Evolutionary conservation across 2,113 vertebrate genomes (phyloP).

Genomic region (Odobenus rosmarus): DNA sequence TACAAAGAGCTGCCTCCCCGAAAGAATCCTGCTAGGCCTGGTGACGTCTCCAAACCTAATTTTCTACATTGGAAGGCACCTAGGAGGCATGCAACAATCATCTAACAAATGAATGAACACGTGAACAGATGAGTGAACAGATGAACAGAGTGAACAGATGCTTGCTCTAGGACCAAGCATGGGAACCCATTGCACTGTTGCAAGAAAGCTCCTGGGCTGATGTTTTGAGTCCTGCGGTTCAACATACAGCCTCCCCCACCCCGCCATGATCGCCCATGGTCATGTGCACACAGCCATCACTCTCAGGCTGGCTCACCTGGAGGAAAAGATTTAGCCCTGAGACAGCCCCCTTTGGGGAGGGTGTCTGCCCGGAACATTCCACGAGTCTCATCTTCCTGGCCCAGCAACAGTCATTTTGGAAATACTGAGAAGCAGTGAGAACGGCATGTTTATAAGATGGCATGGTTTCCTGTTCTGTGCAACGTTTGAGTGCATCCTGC

Average conservation of each 20-base stretch:
- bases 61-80: neutral
- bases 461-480: fast-evolving
- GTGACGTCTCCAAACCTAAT: neutral
- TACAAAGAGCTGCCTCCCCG: neutral
- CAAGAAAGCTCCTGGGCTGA: neutral
- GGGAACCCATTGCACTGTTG: neutral
- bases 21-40: neutral
- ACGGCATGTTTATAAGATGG: neutral
- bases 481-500: neutral
- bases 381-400: neutral
- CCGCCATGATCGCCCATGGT: neutral
- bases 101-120: neutral
- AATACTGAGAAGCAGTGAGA: neutral
- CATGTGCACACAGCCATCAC: neutral
- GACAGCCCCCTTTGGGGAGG: neutral
- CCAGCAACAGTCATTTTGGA: neutral
- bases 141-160: no score
- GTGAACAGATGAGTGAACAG: neutral
- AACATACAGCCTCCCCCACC: neutral
- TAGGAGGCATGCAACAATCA: neutral
- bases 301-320: neutral
- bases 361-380: neutral
- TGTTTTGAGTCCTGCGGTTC: neutral
- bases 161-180: neutral
- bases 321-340: neutral